phyloP scores from a whole-genome alignment of 2,797 vertebrate species.

The Mormyrus proboscirostris region DNA sequence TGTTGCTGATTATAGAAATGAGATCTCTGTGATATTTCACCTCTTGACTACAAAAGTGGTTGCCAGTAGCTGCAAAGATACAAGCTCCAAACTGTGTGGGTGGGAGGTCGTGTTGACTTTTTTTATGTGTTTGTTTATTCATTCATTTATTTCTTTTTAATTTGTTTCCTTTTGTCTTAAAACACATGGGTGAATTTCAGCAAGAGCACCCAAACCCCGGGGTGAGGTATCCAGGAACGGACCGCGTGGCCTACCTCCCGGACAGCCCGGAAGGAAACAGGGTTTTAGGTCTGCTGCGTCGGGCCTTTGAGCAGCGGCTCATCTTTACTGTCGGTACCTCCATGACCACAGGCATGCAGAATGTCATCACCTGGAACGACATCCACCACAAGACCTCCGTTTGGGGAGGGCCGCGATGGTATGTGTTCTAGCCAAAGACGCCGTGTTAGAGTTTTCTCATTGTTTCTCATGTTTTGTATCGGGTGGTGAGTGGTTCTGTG shows the following conservation, averaged over 20 bases:
- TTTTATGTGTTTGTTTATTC: background rate
- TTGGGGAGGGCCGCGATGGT: conserved; percentile 87
- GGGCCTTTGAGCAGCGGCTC: conserved; percentile 89
- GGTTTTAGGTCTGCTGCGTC: conserved; percentile 79
- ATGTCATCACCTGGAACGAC: conserved; percentile 96
- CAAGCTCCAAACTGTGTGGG: background rate
- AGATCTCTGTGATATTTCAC: background rate
- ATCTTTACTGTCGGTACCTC: conserved; percentile 93
- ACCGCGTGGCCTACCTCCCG: conserved; percentile 89
- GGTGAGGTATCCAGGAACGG: conserved; percentile 85
- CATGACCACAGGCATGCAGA: conserved; percentile 90
- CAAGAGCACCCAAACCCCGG: conserved; percentile 88
- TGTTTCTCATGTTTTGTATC: background rate
- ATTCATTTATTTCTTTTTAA: background rate
- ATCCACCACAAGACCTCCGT: conserved; percentile 95
- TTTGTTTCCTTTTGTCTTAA: background rate
- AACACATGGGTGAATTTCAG: conserved; percentile 48
- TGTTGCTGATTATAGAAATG: background rate
- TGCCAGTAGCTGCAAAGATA: background rate
- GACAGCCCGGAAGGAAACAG: conserved; percentile 89
- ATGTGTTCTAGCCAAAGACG: conserved; percentile 41
- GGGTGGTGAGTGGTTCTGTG: background rate
- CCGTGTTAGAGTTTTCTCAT: background rate
- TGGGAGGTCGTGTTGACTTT: background rate
- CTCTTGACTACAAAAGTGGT: background rate